phyloP scores from a whole-genome alignment of 2,888 invertebrate species.

The Dicycla oo region DNA sequence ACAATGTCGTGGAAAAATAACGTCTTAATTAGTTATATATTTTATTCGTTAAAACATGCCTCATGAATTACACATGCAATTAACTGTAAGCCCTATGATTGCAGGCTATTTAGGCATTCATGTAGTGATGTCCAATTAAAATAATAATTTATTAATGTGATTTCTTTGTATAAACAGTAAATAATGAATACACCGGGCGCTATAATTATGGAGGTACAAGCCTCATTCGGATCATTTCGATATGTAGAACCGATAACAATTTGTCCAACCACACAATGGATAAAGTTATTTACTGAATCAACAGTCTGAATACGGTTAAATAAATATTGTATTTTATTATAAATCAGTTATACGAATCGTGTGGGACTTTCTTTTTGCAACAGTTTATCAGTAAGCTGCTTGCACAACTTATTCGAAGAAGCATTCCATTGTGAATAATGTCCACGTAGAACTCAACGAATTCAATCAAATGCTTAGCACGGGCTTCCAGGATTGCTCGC shows the following conservation, averaged over 20 bases:
- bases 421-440: conserved; percentile 71
- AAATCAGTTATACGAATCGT: conserved; percentile 53
- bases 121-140: conserved; percentile 56
- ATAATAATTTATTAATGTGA: conserved; percentile 54
- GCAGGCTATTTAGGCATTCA: conserved; percentile 50
- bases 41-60: conserved; percentile 60
- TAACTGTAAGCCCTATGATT: conserved; percentile 66
- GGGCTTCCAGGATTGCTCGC: conserved; percentile 81
- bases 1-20: conserved; percentile 63
- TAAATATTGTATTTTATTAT: conserved; percentile 48
- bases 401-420: conserved; percentile 83
- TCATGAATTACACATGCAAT: conserved; percentile 80
- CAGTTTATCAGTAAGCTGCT: conserved; percentile 73
- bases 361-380: conserved; percentile 70
- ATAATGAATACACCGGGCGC: conserved; percentile 39
- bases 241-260: conserved; percentile 23
- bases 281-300: conserved; percentile 27
- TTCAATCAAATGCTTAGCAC: conserved; percentile 84
- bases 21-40: conserved; percentile 60
- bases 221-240: conserved; percentile 21
- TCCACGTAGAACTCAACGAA: conserved; percentile 78
- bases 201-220: conserved; percentile 18
- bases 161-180: conserved; percentile 46
- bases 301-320: conserved; percentile 22
- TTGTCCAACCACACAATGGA: conserved; percentile 32